Percentiles rank a stretch among this genome's conserved stretches.
Conservation (phyloP, 1,140 invertebrate species). For the Trypoxylus dichotomus region DNA sequence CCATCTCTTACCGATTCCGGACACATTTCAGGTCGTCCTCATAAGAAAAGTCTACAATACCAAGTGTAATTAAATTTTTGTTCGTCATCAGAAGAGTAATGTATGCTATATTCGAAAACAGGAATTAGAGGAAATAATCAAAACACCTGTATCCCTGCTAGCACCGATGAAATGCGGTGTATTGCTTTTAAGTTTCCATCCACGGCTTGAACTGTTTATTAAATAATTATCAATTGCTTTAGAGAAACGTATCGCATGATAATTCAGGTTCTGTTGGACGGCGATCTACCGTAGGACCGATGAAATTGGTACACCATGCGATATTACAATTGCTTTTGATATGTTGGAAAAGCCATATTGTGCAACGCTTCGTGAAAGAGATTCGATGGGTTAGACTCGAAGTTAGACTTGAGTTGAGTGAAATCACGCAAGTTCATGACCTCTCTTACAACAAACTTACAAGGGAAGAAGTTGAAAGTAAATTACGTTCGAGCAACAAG, state of each 20-base stretch:
- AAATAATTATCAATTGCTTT: constrained; percentile 75
- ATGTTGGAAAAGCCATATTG: constrained; percentile 84
- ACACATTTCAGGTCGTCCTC: too few relatives aligned
- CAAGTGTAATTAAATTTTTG: constrained; percentile 98
- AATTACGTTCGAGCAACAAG: constrained; percentile 93
- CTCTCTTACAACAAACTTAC: constrained; percentile 72
- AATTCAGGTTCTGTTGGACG: constrained; percentile 95
- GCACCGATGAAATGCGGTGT: constrained; percentile 97
- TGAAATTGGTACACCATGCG: constrained; percentile 98
- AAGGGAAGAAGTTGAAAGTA: constrained; percentile 78
- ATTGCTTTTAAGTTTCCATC: constrained; percentile 87
- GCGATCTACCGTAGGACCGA: constrained; percentile 93
- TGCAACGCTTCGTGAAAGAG: constrained; percentile 92
- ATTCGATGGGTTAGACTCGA: constrained; percentile 95
- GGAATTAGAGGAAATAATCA: constrained; percentile 89
- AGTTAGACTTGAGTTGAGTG: constrained; percentile 77
- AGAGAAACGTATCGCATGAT: constrained; percentile 88
- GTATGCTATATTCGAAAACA: constrained; percentile 96
- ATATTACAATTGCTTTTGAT: constrained; percentile 98
- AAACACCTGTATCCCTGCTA: constrained; percentile 89
- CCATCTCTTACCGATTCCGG: too few relatives aligned
- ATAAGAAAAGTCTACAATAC: constrained; percentile 94
- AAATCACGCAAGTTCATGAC: constrained; percentile 77
- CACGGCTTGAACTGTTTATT: constrained; percentile 86
- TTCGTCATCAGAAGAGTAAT: constrained; percentile 94